These are phyloP conservation scores for Vanacampus margaritifer DNA, from an alignment of 2,113 vertebrate genomes.

Conservation along the genomic window DNA sequence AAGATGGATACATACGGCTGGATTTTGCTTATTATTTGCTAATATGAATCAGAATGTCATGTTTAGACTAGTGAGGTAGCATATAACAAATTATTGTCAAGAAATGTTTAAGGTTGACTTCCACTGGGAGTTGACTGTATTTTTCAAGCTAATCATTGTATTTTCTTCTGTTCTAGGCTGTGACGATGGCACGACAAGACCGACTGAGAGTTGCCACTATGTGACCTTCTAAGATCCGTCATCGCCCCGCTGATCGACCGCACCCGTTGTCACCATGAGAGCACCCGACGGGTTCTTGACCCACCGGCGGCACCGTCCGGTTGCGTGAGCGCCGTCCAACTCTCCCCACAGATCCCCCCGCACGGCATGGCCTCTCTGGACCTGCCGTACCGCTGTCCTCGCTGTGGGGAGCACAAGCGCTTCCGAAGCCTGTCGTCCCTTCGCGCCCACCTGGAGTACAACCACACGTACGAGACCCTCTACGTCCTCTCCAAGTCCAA, in stretches of 20 bases:
- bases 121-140: too few species aligned
- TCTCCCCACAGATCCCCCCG: slow-evolving; percentile 22
- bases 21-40: too few species aligned
- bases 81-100: too few species aligned
- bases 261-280: slow-evolving; percentile 62
- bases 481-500: slow-evolving; percentile 98
- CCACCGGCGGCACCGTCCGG: slow-evolving; percentile 52
- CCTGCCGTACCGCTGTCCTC: slow-evolving; percentile 95
- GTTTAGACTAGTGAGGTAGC: too few species aligned
- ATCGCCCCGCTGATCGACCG: slow-evolving; percentile 9
- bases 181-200: slow-evolving; percentile 30
- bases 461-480: slow-evolving; percentile 98
- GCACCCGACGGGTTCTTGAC: slow-evolving; percentile 42
- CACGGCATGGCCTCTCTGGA: slow-evolving; percentile 96
- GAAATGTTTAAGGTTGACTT: too few species aligned
- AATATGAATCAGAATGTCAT: too few species aligned
- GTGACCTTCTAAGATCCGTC: slow-evolving; percentile 22
- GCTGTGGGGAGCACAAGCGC: slow-evolving; percentile 98
- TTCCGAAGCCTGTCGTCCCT: slow-evolving; percentile 96
- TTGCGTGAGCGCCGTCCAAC: slow-evolving; percentile 54
- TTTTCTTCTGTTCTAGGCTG: slow-evolving; percentile 44
- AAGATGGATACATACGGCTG: too few species aligned
- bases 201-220: slow-evolving; percentile 34
- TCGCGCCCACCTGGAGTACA: slow-evolving; percentile 96
- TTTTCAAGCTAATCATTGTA: neutral